Percentiles rank a stretch among this genome's conserved stretches.
These are phyloP conservation scores for Lamprologus sp. DNA, from an alignment of 2,113 vertebrate genomes.

Conservation along the genomic window DNA sequence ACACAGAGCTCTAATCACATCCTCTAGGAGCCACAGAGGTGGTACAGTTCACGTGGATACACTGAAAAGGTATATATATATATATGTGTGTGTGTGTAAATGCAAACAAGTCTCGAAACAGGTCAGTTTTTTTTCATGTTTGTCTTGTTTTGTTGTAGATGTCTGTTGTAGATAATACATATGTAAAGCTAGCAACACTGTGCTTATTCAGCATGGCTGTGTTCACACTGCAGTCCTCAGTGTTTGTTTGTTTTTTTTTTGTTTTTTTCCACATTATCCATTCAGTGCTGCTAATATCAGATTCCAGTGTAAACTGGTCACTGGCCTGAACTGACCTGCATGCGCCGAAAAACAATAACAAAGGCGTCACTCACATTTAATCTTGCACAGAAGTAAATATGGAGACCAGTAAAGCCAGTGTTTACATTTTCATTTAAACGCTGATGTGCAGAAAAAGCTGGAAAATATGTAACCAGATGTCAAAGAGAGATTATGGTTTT, in stretches of 20 bases:
- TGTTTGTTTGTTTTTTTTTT: background rate
- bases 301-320: background rate
- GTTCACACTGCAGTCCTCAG: background rate
- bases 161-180: background rate
- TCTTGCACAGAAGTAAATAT: background rate
- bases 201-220: background rate
- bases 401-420: background rate
- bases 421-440: background rate
- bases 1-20: slow-evolving; percentile 35
- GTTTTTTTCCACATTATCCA: background rate
- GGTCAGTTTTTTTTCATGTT: background rate
- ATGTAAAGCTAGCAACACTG: background rate
- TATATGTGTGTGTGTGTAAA: background rate
- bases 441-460: background rate
- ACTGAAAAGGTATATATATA: slow-evolving; percentile 60
- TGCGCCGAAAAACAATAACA: background rate
- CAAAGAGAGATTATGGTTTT: background rate
- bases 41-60: slow-evolving; percentile 63
- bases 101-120: background rate
- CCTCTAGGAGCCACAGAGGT: slow-evolving; percentile 49
- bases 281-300: background rate
- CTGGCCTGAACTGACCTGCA: background rate
- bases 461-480: background rate
- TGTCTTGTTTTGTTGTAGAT: background rate
- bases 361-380: background rate